Percentiles rank a stretch among this genome's conserved stretches.
Evolutionary conservation across 2,113 vertebrate species (phyloP).

Genomic region (Microcebus murinus): DNA sequence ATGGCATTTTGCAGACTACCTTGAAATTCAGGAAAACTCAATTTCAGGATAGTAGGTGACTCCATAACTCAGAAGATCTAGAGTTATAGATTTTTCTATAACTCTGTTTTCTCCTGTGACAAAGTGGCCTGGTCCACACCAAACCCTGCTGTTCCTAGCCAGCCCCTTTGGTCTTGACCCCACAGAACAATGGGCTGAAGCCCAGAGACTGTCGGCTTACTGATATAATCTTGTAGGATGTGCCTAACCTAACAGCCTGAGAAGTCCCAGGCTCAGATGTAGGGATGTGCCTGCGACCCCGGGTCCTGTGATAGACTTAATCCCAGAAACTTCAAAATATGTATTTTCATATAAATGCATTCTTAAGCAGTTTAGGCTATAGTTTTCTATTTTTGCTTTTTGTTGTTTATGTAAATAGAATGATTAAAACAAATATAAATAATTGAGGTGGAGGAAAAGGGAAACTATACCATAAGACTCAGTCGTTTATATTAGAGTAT

Average conservation of each 20-base stretch:
- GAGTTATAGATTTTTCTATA: no score
- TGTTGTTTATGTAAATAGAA: not conserved
- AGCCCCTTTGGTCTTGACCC: not conserved
- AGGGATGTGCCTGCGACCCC: not conserved
- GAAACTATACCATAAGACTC: not conserved
- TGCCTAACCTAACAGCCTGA: not conserved
- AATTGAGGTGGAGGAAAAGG: not conserved
- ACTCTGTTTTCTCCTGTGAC: not conserved
- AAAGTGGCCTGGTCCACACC: not conserved
- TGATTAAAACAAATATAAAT: not conserved
- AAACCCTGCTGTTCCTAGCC: not conserved
- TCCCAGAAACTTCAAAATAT: not conserved
- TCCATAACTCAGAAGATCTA: not conserved
- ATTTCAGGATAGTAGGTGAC: not conserved
- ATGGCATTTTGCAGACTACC: not conserved
- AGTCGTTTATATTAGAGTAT: not conserved
- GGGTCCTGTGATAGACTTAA: not conserved
- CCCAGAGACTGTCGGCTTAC: not conserved
- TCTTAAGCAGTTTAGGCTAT: not conserved
- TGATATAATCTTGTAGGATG: not conserved
- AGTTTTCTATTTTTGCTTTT: not conserved
- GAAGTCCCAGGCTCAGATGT: not conserved
- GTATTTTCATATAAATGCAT: not conserved
- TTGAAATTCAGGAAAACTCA: not conserved
- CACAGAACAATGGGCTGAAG: not conserved